A percentile compares a stretch with the other conserved stretches of the same genome.
Evolutionary conservation across 2,797 vertebrate genomes (phyloP).

Genomic region (Poeciliopsis paucimaculata): DNA sequence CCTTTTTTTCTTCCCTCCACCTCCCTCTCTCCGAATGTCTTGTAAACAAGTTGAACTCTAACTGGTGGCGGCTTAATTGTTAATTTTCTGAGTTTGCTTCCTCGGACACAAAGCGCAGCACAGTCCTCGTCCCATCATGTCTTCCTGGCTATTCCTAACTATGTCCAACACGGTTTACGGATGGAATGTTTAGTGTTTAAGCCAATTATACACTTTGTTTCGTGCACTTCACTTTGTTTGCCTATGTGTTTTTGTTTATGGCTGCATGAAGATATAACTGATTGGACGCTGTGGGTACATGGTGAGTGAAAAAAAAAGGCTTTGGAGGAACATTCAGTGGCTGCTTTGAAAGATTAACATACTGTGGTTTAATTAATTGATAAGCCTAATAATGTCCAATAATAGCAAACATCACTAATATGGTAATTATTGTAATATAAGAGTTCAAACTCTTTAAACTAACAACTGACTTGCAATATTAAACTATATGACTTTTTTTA

Average conservation of each 20-base stretch:
- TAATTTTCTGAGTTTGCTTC: constrained; percentile 78
- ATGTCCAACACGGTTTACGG: constrained; percentile 24
- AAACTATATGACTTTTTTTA: constrained; percentile 33
- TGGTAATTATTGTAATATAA: constrained; percentile 32
- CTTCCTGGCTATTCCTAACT: constrained; percentile 33
- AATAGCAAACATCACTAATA: constrained; percentile 15
- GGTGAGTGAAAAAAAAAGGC: background rate
- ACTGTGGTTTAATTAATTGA: constrained; percentile 8
- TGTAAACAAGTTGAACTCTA: constrained; percentile 89
- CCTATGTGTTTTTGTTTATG: constrained; percentile 17
- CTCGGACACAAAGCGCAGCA: constrained; percentile 68
- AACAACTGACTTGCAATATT: constrained; percentile 46
- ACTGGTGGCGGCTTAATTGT: constrained; percentile 85
- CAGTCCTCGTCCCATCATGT: constrained; percentile 40
- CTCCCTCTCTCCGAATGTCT: constrained; percentile 73
- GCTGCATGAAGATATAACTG: constrained; percentile 11
- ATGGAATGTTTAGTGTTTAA: constrained; percentile 57
- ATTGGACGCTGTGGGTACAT: background rate
- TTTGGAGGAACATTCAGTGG: constrained; percentile 5
- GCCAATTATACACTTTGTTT: constrained; percentile 56
- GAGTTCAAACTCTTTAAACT: constrained; percentile 34
- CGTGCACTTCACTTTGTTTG: constrained; percentile 10
- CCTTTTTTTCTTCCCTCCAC: constrained; percentile 44
- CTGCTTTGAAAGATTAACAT: constrained; percentile 8
- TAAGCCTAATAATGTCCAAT: background rate